These are phyloP conservation scores for Engraulis encrasicolus DNA, from an alignment of 2,113 vertebrate species.

Conservation along the genomic window DNA sequence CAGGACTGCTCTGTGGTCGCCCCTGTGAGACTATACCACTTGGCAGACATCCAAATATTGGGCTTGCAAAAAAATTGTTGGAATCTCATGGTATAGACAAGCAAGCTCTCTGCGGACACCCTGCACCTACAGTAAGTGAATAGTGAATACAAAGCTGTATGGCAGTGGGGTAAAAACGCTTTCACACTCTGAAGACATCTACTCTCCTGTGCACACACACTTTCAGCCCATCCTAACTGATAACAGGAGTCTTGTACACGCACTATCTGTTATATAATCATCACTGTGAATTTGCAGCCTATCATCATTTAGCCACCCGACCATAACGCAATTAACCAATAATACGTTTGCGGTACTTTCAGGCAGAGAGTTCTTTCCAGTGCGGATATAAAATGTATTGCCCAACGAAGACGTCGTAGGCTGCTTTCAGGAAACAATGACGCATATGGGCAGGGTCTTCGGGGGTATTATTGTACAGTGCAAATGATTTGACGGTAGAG, in stretches of 20 bases:
- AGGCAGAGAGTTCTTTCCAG: constrained; percentile 2
- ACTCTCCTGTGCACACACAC: background rate
- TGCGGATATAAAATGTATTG: constrained; percentile 52
- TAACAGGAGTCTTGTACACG: background rate
- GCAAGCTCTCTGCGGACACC: background rate
- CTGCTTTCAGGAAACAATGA: constrained; percentile 71
- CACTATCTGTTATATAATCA: background rate
- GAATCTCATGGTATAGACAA: background rate
- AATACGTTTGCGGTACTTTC: background rate
- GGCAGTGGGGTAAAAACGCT: background rate
- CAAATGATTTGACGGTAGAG: constrained; percentile 24
- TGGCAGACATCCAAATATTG: background rate
- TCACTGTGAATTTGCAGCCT: background rate
- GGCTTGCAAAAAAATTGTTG: background rate
- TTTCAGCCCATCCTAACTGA: background rate
- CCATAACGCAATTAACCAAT: background rate
- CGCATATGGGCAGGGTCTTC: constrained; percentile 69
- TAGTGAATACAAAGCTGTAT: background rate
- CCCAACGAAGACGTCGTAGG: constrained; percentile 31
- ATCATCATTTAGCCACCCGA: background rate
- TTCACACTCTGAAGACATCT: background rate
- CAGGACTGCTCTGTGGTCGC: background rate
- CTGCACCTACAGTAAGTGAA: background rate
- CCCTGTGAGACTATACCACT: background rate
- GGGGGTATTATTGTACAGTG: constrained; percentile 33